Base-by-base conservation (phyloP, 2,797 vertebrate genomes). In the Australoheros facetus region DNA sequence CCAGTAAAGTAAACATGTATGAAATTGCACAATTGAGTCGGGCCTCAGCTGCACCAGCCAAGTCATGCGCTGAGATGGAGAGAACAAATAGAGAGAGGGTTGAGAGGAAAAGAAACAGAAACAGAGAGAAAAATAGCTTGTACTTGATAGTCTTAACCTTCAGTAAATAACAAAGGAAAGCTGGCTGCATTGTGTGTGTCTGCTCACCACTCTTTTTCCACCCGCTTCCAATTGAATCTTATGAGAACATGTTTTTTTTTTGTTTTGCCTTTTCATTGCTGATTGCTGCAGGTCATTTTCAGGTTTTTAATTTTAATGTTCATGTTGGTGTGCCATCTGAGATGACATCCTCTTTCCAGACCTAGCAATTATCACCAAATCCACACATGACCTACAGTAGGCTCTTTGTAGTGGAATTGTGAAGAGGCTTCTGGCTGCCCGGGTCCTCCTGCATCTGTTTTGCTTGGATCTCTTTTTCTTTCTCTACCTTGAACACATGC, bases 1-100 rank as follows among this genome's bases (percentile, higher is more conserved):
- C 90, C 93, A 93, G 95, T 91, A 87, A 93, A 94, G 94, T 94
- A 94, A 94, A 95, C 91, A 94, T 81, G 90, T 93, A 91, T 92
- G 88, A 94, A 93, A 94, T 95, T 94, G 93, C 94, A 92, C 93
- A 95, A 95, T 87, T 91, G 92, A 91, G 88, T 85, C 39, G 79
- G 78, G 87, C 91, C 88, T 86, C 54, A 78, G 87, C 86, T 74
- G 81, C 92, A 85, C 82, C 83, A 70, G 93, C 90, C 92, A 93
- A 93, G 90, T 94, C 92, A 90, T 93, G 90, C 78, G 81, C 90
- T 78, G 87, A 82, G 89, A 92, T 86, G 90, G 86, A 88, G 90
- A 83, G 86, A 90, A 85, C 45, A 59, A 89, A 85, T 53, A 81
- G 80, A 45, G 85, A 89, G 85, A 77, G 76, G 77, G 78, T 10